Base-by-base conservation (phyloP, 2,113 vertebrate genomes). In the Xyliphius kryptos region DNA sequence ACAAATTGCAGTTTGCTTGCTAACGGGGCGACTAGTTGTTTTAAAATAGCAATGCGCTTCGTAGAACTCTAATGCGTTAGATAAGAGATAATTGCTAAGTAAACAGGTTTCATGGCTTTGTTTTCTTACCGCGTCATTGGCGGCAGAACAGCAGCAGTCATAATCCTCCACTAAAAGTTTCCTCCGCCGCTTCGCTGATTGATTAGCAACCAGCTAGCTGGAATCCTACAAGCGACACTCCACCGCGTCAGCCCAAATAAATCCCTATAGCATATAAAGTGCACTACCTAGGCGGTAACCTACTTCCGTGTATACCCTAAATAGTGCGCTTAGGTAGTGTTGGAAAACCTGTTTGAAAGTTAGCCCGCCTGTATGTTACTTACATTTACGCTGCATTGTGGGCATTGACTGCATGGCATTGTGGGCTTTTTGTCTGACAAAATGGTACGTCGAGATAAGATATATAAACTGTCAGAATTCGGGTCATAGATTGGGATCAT, bases 111-210 rank as follows among this genome's bases (percentile, higher is more conserved):
- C 68, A 64, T 40, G 44, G 36, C 16, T 44, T 43, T 20, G 7
- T 47, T 32, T 32, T 57, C 20, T 62, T 47, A 66, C 38, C 40
- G 49, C 17, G 14, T 37, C 55, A 22, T 12, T 9, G 38, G 20
- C 49, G 20, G 54, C n/a, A 9, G 9, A 37, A 46, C 11, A 21
- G 17, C 20, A 36, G 37, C 16, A 19, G 19, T 52, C 68, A 71
- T 60, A 60, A 57, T 66, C 58, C 52, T 53, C 38, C 44, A 59
- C 68, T 52, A 66, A 72, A 79, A 75, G 66, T 77, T 79, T 79
- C 65, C 70, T 55, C 51, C 62, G 61, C 58, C 56, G 65, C 49
- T 26, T 10, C 52, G 49, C 40, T 54, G 22, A 19, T 32, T 67
- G 71, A 74, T 61, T 67, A 63, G 75, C 61, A 50, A 58, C 65